Evolutionary conservation across 2,113 vertebrate species (phyloP).

Genomic region (Gallinago undulata): DNA sequence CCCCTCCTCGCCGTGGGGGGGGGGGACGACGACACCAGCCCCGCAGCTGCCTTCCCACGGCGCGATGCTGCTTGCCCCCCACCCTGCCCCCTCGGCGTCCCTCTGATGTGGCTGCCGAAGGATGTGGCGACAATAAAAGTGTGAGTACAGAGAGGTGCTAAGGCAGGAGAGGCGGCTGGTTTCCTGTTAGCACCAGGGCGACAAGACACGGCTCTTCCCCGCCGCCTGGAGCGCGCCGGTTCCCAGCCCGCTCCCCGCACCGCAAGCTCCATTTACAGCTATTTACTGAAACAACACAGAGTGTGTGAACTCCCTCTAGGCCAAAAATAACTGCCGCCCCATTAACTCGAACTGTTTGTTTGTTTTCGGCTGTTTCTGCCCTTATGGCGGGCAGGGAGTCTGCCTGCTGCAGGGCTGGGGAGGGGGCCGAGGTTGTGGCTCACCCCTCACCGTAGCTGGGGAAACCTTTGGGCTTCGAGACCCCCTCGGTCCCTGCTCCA

Average conservation of each 20-base stretch:
- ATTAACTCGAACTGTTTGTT: slow-evolving; percentile 45
- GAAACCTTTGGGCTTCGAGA: neutral
- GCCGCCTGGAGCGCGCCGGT: neutral
- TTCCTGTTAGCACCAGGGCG: slow-evolving; percentile 42
- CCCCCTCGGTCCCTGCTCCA: rapidly evolving
- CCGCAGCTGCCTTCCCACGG: neutral
- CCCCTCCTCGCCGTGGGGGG: rapidly evolving
- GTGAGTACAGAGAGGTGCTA: slow-evolving; percentile 18
- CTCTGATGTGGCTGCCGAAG: slow-evolving; percentile 31
- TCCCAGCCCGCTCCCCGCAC: slow-evolving; percentile 4
- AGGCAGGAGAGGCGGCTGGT: neutral
- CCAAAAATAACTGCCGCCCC: slow-evolving; percentile 53
- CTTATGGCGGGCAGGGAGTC: neutral
- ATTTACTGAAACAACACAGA: slow-evolving; percentile 54
- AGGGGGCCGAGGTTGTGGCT: neutral
- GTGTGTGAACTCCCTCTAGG: slow-evolving; percentile 49
- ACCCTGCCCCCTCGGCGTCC: neutral
- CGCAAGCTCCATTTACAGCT: slow-evolving; percentile 28
- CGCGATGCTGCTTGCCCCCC: neutral
- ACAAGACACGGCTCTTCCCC: neutral
- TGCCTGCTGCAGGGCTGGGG: neutral
- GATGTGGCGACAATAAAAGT: slow-evolving; percentile 30
- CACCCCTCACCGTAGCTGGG: neutral
- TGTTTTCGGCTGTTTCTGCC: slow-evolving; percentile 20
- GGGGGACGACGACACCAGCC: neutral